Evolutionary conservation across 1,140 invertebrate species (phyloP).

Genomic region (Sarcophaga peregrina): DNA sequence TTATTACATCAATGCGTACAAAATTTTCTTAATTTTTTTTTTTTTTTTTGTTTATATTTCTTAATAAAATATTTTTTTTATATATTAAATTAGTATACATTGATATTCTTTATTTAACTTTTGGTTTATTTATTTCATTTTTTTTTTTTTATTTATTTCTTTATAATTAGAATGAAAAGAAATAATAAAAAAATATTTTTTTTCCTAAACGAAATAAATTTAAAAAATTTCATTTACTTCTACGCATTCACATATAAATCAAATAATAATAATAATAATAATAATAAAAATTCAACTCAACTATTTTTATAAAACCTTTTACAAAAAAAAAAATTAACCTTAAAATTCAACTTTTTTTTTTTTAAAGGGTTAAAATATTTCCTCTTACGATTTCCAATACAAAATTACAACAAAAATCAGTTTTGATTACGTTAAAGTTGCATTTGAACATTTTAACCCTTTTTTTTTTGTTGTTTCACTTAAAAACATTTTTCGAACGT

Average conservation of each 20-base stretch:
- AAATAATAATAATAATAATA: neutral
- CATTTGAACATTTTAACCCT: neutral
- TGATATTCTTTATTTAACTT: conserved; percentile 48
- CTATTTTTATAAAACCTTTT: conserved; percentile 39
- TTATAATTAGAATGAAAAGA: conserved; percentile 39
- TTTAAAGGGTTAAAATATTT: neutral
- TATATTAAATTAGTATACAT: conserved; percentile 44
- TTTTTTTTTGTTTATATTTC: conserved; percentile 32
- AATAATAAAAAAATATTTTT: conserved; percentile 14
- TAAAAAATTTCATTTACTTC: conserved; percentile 29
- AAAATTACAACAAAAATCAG: neutral
- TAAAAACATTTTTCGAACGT: neutral
- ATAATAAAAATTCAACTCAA: conserved; percentile 39
- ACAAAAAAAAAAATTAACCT: neutral
- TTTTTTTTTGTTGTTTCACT: neutral
- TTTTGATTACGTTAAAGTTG: neutral
- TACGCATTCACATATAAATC: conserved; percentile 16
- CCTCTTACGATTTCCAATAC: too few relatives aligned
- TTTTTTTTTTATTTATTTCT: too few relatives aligned
- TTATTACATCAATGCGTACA: conserved; percentile 64
- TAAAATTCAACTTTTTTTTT: neutral
- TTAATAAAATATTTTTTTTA: conserved; percentile 37
- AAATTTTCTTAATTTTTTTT: conserved; percentile 45
- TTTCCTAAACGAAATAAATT: conserved; percentile 17
- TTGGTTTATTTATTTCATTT: conserved; percentile 48